Evolutionary conservation across 2,888 invertebrate species (phyloP), one percentile per base, ranked within the genome.

Genomic region (Venustoraphidia nigricollis): DNA sequence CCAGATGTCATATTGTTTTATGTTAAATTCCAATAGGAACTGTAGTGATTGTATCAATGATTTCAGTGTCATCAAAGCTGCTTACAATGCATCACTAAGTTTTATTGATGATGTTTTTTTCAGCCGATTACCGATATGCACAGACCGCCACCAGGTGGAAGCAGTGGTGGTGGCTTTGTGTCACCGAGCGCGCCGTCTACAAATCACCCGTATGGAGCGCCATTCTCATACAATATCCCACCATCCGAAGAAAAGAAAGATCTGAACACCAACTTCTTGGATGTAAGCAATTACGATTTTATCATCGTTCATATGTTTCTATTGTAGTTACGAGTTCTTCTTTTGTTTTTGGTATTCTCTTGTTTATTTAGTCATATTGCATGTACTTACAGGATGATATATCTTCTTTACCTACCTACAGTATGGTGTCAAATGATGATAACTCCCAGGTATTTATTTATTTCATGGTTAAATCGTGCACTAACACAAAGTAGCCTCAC

Each of bases 351-450:
- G 27, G 27, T 27, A 27, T 27, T 27, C 27, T 27, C 52, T 50
- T 49, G 50, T 50, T 56, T 59, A 60, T 59, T 55, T 60, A 62
- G 40, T 45, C 38, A 47, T 46, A 46, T 52, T 48, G 53, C 53
- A 54, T 58, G 52, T 59, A 53, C 55, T 71, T 83, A 77, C 79
- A 81, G 59, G 81, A 76, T 65, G 76, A 76, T 27, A 27, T 27
- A 27, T 27, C 27, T 27, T 27, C 27, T 69, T 71, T 77, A 55
- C 79, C 81, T 57, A 75, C 79, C 60, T 79, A 81, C 65, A 77
- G 74, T 68, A 79, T 80, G 66, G 77, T 81, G 59, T 79, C 79
- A 60, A 83, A 84, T 59, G 81, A 83, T 67, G 74, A 76, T 57
- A 79, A 79, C 62, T 69, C 76, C 56, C 76, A 81, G 81, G 86